phyloP scores from a whole-genome alignment of 1,140 invertebrate genomes.

The Trissolcus basalis region DNA sequence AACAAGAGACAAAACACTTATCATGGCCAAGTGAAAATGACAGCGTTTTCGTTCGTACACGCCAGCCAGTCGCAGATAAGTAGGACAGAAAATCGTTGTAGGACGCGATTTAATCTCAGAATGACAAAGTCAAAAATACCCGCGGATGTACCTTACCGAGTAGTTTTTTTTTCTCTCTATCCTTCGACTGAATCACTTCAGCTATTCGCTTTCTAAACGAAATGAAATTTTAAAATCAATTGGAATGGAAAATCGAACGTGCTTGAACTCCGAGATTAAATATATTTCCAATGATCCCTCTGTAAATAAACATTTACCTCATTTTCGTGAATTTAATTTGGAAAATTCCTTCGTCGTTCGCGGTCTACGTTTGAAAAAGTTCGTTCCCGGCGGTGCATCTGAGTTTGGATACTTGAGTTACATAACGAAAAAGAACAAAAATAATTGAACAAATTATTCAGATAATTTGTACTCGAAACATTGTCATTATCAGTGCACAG shows the following conservation, averaged over 20 bases:
- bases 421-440: too few species aligned
- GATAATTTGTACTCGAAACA: too few species aligned
- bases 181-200: conserved; percentile 30
- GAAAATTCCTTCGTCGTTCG: too few species aligned
- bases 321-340: too few species aligned
- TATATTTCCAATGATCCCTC: too few species aligned
- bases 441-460: too few species aligned
- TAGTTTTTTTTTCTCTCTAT: not conserved
- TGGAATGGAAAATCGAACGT: conserved; percentile 12
- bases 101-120: conserved; percentile 39
- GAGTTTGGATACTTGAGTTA: too few species aligned
- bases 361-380: too few species aligned
- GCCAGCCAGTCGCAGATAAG: conserved; percentile 15
- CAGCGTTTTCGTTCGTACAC: conserved; percentile 5
- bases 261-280: not conserved
- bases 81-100: conserved; percentile 36
- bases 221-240: conserved; percentile 37
- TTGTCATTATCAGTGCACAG: too few species aligned
- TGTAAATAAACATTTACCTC: too few species aligned
- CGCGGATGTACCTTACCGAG: not conserved
- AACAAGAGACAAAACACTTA: conserved; percentile 30
- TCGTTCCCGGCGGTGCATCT: too few species aligned
- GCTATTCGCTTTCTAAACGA: conserved; percentile 28
- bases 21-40: not conserved
- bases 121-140: conserved; percentile 43